Conservation (phyloP, 2,113 vertebrate genomes). For the Zootoca vivipara region DNA sequence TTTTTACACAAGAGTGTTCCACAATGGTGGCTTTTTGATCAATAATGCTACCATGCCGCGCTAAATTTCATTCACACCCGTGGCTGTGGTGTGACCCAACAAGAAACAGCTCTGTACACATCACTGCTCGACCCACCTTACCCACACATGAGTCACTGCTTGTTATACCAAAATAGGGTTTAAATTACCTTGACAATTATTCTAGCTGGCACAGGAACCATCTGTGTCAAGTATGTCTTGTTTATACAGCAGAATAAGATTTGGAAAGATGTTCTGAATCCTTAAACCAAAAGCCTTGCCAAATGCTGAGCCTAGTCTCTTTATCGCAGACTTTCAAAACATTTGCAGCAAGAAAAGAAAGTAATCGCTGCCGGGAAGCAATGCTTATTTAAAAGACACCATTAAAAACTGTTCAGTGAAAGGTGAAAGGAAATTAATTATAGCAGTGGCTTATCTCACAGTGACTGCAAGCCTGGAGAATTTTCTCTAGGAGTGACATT, state of each 20-base stretch:
- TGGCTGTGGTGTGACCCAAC: too few species aligned
- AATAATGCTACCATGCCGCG: too few species aligned
- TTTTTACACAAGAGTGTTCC: too few species aligned
- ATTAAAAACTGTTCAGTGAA: constrained; percentile 22
- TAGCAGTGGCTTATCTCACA: constrained; percentile 9
- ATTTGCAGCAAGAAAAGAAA: constrained; percentile 8
- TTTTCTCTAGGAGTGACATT: constrained; percentile 35
- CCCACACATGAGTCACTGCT: too few species aligned
- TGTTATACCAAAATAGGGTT: too few species aligned
- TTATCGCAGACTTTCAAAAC: constrained; percentile 22
- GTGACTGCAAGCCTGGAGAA: constrained; percentile 58
- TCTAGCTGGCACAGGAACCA: constrained; percentile 34
- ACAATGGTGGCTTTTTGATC: too few species aligned
- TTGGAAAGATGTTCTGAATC: background rate
- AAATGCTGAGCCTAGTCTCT: constrained; percentile 5
- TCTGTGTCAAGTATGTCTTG: constrained; percentile 1
- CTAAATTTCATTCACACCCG: too few species aligned
- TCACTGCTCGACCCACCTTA: too few species aligned
- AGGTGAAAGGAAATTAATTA: constrained; percentile 38
- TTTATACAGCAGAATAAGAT: constrained; percentile 48
- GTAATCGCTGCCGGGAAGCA: background rate
- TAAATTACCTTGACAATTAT: too few species aligned
- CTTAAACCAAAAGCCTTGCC: constrained; percentile 33
- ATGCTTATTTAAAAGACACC: constrained; percentile 1
- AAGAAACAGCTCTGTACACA: too few species aligned